Evolutionary conservation across 2,797 vertebrate genomes (phyloP).

Genomic region (Microtus agrestis): DNA sequence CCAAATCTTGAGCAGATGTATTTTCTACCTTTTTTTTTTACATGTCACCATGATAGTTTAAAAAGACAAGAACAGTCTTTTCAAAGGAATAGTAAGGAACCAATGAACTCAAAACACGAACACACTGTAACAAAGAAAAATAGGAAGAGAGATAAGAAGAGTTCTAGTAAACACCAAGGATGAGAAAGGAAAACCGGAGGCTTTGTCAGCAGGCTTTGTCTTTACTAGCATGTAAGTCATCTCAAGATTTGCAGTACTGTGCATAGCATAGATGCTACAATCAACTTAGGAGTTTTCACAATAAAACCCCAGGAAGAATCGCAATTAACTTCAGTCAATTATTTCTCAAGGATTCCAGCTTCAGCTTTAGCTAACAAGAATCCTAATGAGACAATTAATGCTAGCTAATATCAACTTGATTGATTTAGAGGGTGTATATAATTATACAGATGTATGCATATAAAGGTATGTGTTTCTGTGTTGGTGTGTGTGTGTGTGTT

Average conservation of each 20-base stretch:
- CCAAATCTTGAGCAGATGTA: slow-evolving; percentile 72
- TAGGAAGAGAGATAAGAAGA: slow-evolving; percentile 51
- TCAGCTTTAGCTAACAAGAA: slow-evolving; percentile 84
- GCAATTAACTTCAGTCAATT: slow-evolving; percentile 88
- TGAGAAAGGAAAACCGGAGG: neutral
- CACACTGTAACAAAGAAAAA: slow-evolving; percentile 28
- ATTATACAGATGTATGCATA: slow-evolving; percentile 47
- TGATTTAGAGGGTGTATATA: slow-evolving; percentile 79
- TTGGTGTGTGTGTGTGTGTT: neutral
- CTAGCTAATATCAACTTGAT: slow-evolving; percentile 87
- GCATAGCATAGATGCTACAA: slow-evolving; percentile 71
- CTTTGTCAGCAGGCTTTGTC: slow-evolving; percentile 16
- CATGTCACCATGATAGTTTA: neutral
- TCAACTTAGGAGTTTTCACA: slow-evolving; percentile 84
- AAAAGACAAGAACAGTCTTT: neutral
- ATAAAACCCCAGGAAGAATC: slow-evolving; percentile 86
- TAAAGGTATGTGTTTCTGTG: neutral
- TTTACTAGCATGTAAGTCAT: slow-evolving; percentile 22
- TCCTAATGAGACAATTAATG: slow-evolving; percentile 88
- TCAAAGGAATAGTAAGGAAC: neutral
- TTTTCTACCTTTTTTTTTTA: neutral
- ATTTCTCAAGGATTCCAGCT: slow-evolving; percentile 87
- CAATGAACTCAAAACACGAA: neutral
- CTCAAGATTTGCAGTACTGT: slow-evolving; percentile 74
- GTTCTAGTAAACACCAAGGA: neutral